Base-by-base conservation (phyloP, 2,113 vertebrate species). In the Melozone crissalis region DNA sequence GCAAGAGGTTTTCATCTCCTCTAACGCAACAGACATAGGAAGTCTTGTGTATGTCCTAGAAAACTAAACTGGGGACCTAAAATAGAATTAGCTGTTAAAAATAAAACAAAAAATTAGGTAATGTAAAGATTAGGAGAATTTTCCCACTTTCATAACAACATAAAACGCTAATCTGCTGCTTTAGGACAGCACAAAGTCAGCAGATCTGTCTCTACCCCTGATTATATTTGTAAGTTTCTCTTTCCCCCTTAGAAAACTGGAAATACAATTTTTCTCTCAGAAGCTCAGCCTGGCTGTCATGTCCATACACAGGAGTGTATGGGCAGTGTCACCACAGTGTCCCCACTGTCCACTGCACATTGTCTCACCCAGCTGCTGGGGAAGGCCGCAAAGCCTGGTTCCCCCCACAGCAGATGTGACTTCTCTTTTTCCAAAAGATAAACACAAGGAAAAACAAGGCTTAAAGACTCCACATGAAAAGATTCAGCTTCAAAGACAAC, bases 301-400 rank as follows among this genome's bases (percentile, higher is more conserved):
- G 18, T 1, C n/a, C n/a, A n/a, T n/a, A 0, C 4, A 0, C 15
- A 24, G 1, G 4, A 1, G 35, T 7, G 22, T 15, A 6, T 2
- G 5, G 31, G 30, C 44, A 46, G 17, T 2, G 24, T 4, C 41
- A 16, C 3, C 31, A 1, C 6, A 2, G 13, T 59, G 58, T 11
- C 57, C 5, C 55, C 55, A 22, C 30, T 33, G 55, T 8, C 55
- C 33, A 2, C 17, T 52, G 10, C 41, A 12, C 8, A 0, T 2
- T 4, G 23, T 13, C 52, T 54, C 20, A 0, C n/a, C 13, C 27
- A 78, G 43, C 24, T 69, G 35, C 41, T 20, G 9, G 4, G 54
- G 6, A 35, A 43, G 10, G 31, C 33, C 11, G 1, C 1, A 39
- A 46, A 87, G 10, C 52, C 52, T 54, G 27, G 6, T 7, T 20